Conservation (phyloP, 2,113 vertebrate genomes). For the Pardalotus punctatus region DNA sequence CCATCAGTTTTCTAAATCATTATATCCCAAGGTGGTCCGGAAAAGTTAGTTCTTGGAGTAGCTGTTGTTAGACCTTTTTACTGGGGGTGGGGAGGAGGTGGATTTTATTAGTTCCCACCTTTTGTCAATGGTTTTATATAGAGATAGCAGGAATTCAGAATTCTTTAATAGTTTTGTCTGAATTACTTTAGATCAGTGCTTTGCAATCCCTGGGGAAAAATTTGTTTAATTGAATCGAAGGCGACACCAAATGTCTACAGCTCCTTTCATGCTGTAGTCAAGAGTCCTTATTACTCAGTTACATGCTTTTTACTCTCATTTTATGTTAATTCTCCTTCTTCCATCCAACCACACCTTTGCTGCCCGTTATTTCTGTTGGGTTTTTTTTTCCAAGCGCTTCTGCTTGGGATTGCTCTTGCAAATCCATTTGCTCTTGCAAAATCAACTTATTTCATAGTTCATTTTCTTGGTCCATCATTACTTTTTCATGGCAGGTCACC, state of each 20-base stretch:
- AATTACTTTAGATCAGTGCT: not conserved
- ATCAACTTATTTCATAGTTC: not conserved
- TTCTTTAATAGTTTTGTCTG: not conserved
- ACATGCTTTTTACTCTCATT: not conserved
- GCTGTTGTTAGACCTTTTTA: not conserved
- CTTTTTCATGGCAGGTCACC: not conserved
- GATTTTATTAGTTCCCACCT: not conserved
- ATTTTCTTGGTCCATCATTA: not conserved
- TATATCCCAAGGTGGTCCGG: not conserved
- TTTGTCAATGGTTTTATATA: not conserved
- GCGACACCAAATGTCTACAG: not conserved
- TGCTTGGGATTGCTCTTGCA: not conserved
- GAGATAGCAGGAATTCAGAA: not conserved
- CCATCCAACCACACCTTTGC: not conserved
- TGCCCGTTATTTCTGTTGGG: not conserved
- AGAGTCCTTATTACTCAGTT: not conserved
- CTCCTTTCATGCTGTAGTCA: not conserved
- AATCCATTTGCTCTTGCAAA: not conserved
- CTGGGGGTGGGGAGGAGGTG: fast-evolving
- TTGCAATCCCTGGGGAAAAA: not conserved
- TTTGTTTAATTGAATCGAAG: not conserved
- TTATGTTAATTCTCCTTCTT: not conserved
- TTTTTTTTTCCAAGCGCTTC: not conserved
- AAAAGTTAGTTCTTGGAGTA: not conserved
- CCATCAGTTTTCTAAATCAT: not conserved